Conservation (phyloP, 2,888 invertebrate genomes). For the Pristionchus japonicus region DNA sequence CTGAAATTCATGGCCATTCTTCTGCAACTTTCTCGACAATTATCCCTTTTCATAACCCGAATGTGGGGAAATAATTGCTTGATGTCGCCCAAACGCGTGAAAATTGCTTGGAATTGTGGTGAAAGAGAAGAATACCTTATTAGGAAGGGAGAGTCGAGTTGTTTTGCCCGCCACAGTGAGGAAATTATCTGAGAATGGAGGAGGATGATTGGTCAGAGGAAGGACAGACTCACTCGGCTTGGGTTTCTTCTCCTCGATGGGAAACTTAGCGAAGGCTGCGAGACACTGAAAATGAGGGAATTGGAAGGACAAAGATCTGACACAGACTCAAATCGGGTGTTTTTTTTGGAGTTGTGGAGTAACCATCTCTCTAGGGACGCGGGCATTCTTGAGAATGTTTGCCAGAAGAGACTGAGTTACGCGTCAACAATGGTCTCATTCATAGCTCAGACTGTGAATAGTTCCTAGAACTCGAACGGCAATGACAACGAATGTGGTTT, state of each 20-base stretch:
- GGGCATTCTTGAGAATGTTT: not conserved
- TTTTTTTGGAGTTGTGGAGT: not conserved
- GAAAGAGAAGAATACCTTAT: not conserved
- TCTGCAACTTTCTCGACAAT: not conserved
- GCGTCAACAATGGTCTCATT: not conserved
- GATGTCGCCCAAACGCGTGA: not conserved
- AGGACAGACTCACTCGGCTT: conserved; percentile 13
- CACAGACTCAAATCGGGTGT: not conserved
- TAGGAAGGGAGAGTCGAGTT: conserved; percentile 29
- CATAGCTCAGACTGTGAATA: not conserved
- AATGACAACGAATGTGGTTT: too few species aligned
- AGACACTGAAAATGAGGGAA: not conserved
- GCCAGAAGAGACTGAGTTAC: not conserved
- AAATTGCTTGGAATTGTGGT: not conserved
- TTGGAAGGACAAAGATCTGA: not conserved
- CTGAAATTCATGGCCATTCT: not conserved
- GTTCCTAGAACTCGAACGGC: too few species aligned
- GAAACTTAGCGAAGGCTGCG: conserved; percentile 4
- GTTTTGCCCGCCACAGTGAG: conserved; percentile 17
- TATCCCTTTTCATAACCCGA: not conserved
- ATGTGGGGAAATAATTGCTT: not conserved
- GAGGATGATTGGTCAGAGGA: not conserved
- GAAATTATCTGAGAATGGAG: conserved; percentile 29
- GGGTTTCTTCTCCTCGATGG: not conserved
- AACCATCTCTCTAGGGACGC: not conserved